Percentiles rank a stretch among this genome's conserved stretches.
phyloP scores from a whole-genome alignment of 2,888 invertebrate genomes.

The Nomada lathburiana region DNA sequence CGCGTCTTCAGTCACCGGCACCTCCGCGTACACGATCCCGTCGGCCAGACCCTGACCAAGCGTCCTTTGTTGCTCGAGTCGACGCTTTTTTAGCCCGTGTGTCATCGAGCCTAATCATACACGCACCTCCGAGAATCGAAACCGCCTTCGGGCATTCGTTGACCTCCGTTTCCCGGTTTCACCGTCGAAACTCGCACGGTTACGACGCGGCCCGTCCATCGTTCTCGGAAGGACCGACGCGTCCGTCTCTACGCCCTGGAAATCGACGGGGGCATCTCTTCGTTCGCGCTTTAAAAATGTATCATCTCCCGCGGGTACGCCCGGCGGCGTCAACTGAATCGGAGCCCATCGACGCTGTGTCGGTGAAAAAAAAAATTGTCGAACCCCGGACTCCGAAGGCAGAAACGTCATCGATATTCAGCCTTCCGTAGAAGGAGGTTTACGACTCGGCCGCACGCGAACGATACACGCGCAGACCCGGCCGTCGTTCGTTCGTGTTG shows the following conservation, averaged over 20 bases:
- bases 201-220: background rate
- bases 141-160: constrained; percentile 48
- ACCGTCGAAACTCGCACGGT: background rate
- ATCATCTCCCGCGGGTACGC: background rate
- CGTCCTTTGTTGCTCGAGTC: constrained; percentile 25
- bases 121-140: constrained; percentile 57
- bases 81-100: constrained; percentile 48
- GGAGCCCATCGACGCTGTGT: background rate
- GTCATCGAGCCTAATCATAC: constrained; percentile 53
- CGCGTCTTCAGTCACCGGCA: background rate
- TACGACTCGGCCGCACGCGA: constrained; percentile 30
- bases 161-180: constrained; percentile 44
- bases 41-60: constrained; percentile 10
- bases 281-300: too few relatives aligned
- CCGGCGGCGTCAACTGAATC: background rate
- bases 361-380: constrained; percentile 44
- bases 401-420: constrained; percentile 54
- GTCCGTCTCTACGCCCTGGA: background rate
- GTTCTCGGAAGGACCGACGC: constrained; percentile 10
- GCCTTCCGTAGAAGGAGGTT: constrained; percentile 42
- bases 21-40: background rate
- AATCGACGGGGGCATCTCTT: background rate
- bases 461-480: background rate
- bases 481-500: background rate
- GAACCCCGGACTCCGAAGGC: constrained; percentile 1